Evolutionary conservation across 2,113 vertebrate species (phyloP).

Genomic region (Bambusicola thoracicus): DNA sequence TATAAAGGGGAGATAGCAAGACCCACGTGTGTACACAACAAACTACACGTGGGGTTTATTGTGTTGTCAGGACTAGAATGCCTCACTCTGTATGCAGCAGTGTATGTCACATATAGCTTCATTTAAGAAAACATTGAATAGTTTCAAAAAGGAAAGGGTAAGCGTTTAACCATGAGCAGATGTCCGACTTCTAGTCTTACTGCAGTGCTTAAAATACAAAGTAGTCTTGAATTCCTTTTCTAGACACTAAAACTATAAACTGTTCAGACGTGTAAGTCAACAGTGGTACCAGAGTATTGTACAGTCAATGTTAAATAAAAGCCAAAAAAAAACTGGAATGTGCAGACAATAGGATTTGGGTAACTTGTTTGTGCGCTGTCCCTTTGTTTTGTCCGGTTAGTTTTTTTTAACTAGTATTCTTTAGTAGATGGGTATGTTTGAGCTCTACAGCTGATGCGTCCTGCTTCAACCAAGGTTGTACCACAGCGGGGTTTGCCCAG

Average conservation of each 20-base stretch:
- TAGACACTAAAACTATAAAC: conserved; percentile 75
- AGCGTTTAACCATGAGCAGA: not conserved
- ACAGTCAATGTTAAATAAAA: conserved; percentile 81
- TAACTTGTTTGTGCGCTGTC: conserved; percentile 77
- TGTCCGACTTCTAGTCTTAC: not conserved
- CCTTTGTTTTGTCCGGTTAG: conserved; percentile 76
- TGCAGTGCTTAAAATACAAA: conserved; percentile 71
- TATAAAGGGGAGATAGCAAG: not conserved
- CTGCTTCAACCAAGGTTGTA: conserved; percentile 71
- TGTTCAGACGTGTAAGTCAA: conserved; percentile 74
- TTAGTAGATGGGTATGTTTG: conserved; percentile 67
- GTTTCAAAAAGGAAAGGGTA: not conserved
- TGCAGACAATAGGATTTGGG: conserved; percentile 78
- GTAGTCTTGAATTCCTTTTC: conserved; percentile 69
- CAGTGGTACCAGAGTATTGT: conserved; percentile 77
- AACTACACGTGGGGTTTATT: not conserved
- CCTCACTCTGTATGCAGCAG: not conserved
- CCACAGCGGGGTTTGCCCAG: conserved; percentile 72
- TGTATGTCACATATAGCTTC: not conserved
- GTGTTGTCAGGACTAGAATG: not conserved
- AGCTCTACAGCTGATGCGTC: conserved; percentile 63
- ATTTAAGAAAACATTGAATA: not conserved
- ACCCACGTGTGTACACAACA: not conserved
- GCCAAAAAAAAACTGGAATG: conserved; percentile 83
- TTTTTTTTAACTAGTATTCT: conserved; percentile 65